Conservation (phyloP, 2,113 vertebrate genomes). For the Naja naja region DNA sequence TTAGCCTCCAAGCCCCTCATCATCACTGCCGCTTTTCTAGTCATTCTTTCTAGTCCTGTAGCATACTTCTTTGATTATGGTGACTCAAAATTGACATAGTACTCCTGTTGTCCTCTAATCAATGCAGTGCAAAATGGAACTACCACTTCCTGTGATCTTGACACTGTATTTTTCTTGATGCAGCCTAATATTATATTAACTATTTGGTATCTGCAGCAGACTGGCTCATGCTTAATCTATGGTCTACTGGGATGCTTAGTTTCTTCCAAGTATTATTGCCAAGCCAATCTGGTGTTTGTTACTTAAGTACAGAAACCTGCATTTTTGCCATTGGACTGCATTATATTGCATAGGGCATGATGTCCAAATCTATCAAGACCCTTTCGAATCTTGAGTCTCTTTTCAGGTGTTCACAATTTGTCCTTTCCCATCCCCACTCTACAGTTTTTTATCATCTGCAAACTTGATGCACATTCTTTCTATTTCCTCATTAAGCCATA, state of each 20-base stretch:
- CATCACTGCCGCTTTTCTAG: background rate
- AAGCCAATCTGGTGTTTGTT: background rate
- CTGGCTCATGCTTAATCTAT: background rate
- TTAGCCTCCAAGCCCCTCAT: background rate
- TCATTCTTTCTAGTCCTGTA: background rate
- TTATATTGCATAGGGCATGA: background rate
- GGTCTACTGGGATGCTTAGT: background rate
- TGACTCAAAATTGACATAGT: background rate
- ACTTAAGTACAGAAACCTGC: background rate
- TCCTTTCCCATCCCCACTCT: background rate
- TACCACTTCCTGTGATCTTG: background rate
- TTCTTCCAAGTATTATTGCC: background rate
- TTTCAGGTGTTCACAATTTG: background rate
- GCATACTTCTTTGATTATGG: background rate
- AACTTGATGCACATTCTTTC: background rate
- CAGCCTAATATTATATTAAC: background rate
- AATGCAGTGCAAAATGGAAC: background rate
- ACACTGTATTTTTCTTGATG: background rate
- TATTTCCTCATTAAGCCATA: background rate
- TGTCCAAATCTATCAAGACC: background rate
- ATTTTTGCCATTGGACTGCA: background rate
- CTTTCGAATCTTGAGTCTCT: background rate
- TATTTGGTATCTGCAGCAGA: background rate
- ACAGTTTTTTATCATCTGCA: background rate
- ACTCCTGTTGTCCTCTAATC: background rate